Conservation (phyloP, 2,113 vertebrate genomes). For the Neodontobutis hainanensis region DNA sequence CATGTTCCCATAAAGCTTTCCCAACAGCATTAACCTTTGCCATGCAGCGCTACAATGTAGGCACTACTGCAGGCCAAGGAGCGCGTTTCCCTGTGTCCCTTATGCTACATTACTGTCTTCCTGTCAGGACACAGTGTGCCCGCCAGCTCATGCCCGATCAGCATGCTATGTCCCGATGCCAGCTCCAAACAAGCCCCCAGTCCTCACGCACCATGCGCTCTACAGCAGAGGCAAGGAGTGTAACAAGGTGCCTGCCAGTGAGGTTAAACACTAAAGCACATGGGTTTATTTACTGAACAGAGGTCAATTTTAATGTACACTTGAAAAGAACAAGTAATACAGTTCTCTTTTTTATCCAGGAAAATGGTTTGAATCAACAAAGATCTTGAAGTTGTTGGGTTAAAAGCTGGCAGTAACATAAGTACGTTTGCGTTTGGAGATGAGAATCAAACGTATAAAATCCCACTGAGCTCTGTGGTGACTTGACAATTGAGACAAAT, state of each 20-base stretch:
- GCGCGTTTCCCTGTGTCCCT: slow-evolving; percentile 12
- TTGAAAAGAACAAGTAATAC: not conserved
- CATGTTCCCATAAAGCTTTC: too few species aligned
- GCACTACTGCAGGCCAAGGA: not conserved
- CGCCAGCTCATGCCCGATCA: slow-evolving; percentile 35
- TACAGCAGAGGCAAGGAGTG: slow-evolving; percentile 1
- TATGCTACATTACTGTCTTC: slow-evolving; percentile 30
- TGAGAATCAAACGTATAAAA: too few species aligned
- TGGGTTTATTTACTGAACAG: slow-evolving; percentile 3
- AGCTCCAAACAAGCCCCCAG: slow-evolving; percentile 17
- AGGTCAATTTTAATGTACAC: not conserved
- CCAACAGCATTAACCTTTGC: too few species aligned
- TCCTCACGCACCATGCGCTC: slow-evolving; percentile 4
- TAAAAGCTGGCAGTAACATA: not conserved
- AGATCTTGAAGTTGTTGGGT: not conserved
- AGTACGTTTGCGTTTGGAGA: not conserved
- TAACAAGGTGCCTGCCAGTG: slow-evolving; percentile 12
- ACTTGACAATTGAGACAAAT: too few species aligned
- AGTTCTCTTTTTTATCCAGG: too few species aligned
- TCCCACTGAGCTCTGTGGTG: too few species aligned
- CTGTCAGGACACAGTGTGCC: slow-evolving; percentile 43
- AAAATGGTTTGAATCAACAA: too few species aligned
- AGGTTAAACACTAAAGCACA: slow-evolving; percentile 22
- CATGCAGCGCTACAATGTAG: too few species aligned
- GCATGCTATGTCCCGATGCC: slow-evolving; percentile 21